A percentile compares a stretch with the other conserved stretches of the same genome.
Evolutionary conservation across 2,797 vertebrate species (phyloP).

Genomic region (Helostoma temminkii): DNA sequence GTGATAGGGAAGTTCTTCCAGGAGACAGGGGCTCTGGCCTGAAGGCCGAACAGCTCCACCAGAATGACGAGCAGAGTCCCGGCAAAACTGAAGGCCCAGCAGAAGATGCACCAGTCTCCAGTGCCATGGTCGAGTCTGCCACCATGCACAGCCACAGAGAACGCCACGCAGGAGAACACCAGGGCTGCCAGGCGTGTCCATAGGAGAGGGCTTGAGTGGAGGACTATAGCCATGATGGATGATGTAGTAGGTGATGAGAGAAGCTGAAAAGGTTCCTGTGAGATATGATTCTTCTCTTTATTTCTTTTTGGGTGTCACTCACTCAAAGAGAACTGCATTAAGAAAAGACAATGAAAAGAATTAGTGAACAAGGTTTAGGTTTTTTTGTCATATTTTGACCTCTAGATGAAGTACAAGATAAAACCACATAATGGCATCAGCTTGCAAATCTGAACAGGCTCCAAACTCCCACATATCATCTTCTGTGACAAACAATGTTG

Average conservation of each 20-base stretch:
- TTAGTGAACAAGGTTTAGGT: not conserved
- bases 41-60: constrained; percentile 88
- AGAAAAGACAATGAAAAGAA: constrained; percentile 17
- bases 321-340: constrained; percentile 45
- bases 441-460: constrained; percentile 6
- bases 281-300: not conserved
- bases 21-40: constrained; percentile 87
- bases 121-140: constrained; percentile 45
- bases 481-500: constrained; percentile 50
- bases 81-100: constrained; percentile 92
- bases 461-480: constrained; percentile 17
- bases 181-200: constrained; percentile 88
- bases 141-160: constrained; percentile 87
- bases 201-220: constrained; percentile 83
- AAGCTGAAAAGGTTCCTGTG: constrained; percentile 5
- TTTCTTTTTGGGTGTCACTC: constrained; percentile 8
- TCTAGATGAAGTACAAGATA: constrained; percentile 10
- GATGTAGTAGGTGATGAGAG: constrained; percentile 4
- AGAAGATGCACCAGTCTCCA: constrained; percentile 91
- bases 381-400: not conserved
- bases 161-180: constrained; percentile 88
- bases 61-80: constrained; percentile 87
- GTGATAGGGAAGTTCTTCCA: constrained; percentile 96
- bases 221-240: constrained; percentile 76
- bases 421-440: constrained; percentile 41